These are phyloP conservation scores for Phortica okadai DNA, from an alignment of 2,888 invertebrate species.

Conservation along the genomic window DNA sequence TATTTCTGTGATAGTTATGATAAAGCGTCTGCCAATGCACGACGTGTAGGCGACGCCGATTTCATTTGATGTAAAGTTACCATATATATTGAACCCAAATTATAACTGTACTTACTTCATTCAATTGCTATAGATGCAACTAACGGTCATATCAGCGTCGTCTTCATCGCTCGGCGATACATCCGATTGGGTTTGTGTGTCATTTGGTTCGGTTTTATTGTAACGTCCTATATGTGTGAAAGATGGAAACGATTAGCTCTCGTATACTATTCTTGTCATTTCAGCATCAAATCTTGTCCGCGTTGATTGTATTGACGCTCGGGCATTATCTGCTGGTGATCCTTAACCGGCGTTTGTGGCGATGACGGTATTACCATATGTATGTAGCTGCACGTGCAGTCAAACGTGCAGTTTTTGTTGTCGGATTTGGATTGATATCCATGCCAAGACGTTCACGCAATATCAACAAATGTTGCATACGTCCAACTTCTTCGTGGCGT, in stretches of 20 bases:
- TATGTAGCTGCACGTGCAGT: constrained; percentile 86
- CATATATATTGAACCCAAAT: too few relatives aligned
- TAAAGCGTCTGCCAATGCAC: constrained; percentile 74
- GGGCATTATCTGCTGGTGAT: constrained; percentile 79
- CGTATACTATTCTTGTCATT: constrained; percentile 78
- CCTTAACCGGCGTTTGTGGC: constrained; percentile 80
- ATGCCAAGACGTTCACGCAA: constrained; percentile 92
- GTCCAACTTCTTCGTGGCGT: constrained; percentile 95
- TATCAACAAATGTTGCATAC: constrained; percentile 92
- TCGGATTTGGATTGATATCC: constrained; percentile 84
- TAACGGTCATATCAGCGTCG: constrained; percentile 86
- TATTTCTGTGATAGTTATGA: constrained; percentile 42
- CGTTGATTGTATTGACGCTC: constrained; percentile 86
- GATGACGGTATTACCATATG: constrained; percentile 77
- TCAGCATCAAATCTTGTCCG: constrained; percentile 87
- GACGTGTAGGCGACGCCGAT: constrained; percentile 56
- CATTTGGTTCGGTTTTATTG: constrained; percentile 77
- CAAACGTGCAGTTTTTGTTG: constrained; percentile 97
- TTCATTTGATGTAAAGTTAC: not conserved
- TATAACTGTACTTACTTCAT: constrained; percentile 77
- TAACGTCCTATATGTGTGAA: constrained; percentile 76
- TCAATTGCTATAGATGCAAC: constrained; percentile 87
- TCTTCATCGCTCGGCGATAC: constrained; percentile 88
- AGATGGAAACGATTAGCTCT: not conserved
- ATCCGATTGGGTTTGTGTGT: constrained; percentile 78